phyloP scores from a whole-genome alignment of 2,888 invertebrate species.

The Acrobasis suavella region DNA sequence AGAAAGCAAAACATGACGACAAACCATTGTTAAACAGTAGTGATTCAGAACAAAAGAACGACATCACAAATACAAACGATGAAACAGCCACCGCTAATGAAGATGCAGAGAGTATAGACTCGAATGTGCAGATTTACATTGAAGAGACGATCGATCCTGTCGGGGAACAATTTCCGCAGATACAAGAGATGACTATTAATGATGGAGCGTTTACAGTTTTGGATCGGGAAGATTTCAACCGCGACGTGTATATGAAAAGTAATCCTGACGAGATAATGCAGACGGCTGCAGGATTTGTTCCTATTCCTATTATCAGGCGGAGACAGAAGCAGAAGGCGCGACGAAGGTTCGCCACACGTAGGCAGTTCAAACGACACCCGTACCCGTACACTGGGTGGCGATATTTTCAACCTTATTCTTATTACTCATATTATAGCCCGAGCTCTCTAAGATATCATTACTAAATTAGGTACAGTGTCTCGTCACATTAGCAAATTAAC shows the following conservation, averaged over 20 bases:
- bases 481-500: too few relatives aligned
- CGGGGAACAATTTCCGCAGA: slow-evolving; percentile 27
- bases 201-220: slow-evolving; percentile 33
- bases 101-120: slow-evolving; percentile 33
- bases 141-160: slow-evolving; percentile 47
- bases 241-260: slow-evolving; percentile 43
- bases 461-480: background rate
- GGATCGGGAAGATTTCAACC: slow-evolving; percentile 39
- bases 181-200: slow-evolving; percentile 27
- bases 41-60: slow-evolving; percentile 45
- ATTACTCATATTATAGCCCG: slow-evolving; percentile 46
- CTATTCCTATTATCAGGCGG: slow-evolving; percentile 53
- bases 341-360: slow-evolving; percentile 52
- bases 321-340: slow-evolving; percentile 44
- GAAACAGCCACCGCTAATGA: slow-evolving; percentile 30
- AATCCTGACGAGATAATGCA: slow-evolving; percentile 68
- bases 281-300: slow-evolving; percentile 66
- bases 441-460: slow-evolving; percentile 71
- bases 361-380: slow-evolving; percentile 55
- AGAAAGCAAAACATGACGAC: slow-evolving; percentile 45
- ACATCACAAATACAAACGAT: slow-evolving; percentile 36
- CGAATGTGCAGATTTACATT: slow-evolving; percentile 51
- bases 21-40: slow-evolving; percentile 41
- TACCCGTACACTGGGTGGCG: slow-evolving; percentile 30
- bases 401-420: slow-evolving; percentile 23